Base-by-base conservation (phyloP, 2,888 invertebrate genomes). In the Scaptomyza flava region DNA sequence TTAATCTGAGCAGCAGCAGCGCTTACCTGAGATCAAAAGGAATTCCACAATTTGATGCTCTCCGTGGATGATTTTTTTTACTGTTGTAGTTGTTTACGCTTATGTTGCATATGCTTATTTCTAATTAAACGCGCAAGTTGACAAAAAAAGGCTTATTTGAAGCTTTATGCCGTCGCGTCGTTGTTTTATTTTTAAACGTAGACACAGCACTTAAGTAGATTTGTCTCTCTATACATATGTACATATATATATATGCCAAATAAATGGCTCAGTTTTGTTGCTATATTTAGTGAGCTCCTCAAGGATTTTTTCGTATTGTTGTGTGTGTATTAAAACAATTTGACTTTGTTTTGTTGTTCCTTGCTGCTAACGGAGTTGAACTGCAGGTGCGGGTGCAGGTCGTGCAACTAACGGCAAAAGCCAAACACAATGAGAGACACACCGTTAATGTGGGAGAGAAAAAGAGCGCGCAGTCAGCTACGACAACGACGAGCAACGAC, bases 121-220 rank as follows among this genome's bases (percentile, higher is more conserved):
- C 50, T 48, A 68, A 48, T 62, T 68, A 2, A 27, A 36, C n/a
- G 63, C 63, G n/a, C 42, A 42, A 56, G 8, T 33, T 51, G 68
- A 62, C 43, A 53, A 41, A 62, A 50, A 41, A 66, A 38, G 17
- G 33, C 6, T 9, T 42, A 11, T 30, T 51, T 53, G 42, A 54
- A 47, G 61, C 58, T 65, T 66, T 73, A 58, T 62, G 57, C 57
- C 23, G 58, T 45, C 50, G 51, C 66, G 60, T 73, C 66, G 66
- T 68, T 64, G 67, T 80, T 77, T 72, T 81, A 87, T 81, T 87
- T 81, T 76, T 81, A 81, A 81, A 79, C 77, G 41, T 57, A 65
- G 60, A 60, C 77, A 72, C 60, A 68, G 61, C 42, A 63, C 46
- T 64, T 46, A 53, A 43, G 58, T 33, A 72, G 43, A 50, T 57